Conservation (phyloP, 2,888 invertebrate genomes). For the Belgica antarctica region DNA sequence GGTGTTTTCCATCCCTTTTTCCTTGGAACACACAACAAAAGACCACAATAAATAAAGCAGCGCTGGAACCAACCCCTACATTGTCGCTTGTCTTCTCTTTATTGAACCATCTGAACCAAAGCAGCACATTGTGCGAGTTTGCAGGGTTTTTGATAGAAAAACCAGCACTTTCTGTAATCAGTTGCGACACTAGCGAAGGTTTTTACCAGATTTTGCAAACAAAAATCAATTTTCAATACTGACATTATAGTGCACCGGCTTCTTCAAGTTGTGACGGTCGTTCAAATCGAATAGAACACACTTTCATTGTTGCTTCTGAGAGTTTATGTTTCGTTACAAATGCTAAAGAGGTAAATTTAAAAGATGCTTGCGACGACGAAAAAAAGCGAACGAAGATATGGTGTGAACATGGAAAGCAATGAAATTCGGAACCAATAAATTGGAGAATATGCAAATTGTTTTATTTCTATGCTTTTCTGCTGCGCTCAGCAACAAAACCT, state of each 20-base stretch:
- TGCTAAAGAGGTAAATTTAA: conserved; percentile 7
- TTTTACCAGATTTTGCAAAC: too few relatives aligned
- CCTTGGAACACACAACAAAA: conserved; percentile 11
- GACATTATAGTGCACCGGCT: too few relatives aligned
- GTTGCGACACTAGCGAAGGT: too few relatives aligned
- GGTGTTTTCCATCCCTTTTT: conserved; percentile 21
- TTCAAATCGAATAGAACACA: neutral
- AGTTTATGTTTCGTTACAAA: too few relatives aligned
- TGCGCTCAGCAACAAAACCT: conserved; percentile 31
- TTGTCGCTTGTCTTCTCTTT: conserved; percentile 23
- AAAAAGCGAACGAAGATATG: neutral
- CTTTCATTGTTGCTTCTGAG: conserved; percentile 1
- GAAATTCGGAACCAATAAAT: conserved; percentile 10
- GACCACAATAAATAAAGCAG: neutral
- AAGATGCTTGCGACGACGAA: neutral
- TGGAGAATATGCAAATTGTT: conserved; percentile 34
- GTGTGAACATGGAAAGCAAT: neutral
- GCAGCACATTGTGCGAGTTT: neutral
- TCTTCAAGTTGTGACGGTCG: too few relatives aligned
- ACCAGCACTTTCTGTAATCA: too few relatives aligned
- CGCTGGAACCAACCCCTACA: neutral
- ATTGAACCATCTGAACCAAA: neutral
- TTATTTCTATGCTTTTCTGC: conserved; percentile 32
- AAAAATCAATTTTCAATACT: too few relatives aligned
- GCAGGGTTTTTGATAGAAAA: too few relatives aligned